Percentiles rank a stretch among this genome's conserved stretches.
Evolutionary conservation across 1,140 invertebrate species (phyloP).

Genomic region (Paraescarpia echinospica): DNA sequence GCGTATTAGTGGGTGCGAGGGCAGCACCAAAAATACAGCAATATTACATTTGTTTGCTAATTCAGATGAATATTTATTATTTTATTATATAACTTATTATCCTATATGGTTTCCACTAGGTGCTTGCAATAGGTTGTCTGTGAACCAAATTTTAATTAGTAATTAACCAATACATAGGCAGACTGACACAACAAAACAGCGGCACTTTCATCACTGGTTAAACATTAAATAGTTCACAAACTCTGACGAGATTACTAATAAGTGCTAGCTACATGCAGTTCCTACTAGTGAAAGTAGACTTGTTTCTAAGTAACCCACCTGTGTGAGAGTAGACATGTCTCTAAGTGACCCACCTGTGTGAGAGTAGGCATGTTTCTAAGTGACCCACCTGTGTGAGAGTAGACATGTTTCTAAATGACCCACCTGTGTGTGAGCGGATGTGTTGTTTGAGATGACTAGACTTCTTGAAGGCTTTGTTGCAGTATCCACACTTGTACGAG

Average conservation of each 20-base stretch:
- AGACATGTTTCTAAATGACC: background rate
- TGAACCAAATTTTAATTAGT: background rate
- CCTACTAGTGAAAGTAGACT: background rate
- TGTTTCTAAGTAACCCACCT: background rate
- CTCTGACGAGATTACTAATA: background rate
- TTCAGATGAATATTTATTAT: background rate
- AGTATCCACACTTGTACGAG: constrained; percentile 39
- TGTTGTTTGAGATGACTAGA: constrained; percentile 54
- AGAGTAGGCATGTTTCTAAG: background rate
- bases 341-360: background rate
- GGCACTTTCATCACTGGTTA: background rate
- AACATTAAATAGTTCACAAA: background rate
- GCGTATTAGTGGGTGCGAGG: background rate
- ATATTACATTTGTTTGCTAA: background rate
- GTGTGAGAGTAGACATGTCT: background rate
- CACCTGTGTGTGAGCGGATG: constrained; percentile 51
- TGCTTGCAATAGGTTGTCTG: too few relatives aligned
- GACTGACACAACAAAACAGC: background rate
- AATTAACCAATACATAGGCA: background rate
- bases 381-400: background rate
- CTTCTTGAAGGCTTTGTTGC: constrained; percentile 52
- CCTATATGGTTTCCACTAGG: background rate
- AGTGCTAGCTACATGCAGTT: background rate
- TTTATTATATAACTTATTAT: too few relatives aligned
- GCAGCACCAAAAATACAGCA: background rate